phyloP scores from a whole-genome alignment of 2,113 vertebrate species.

The Pontoporia blainvillei region DNA sequence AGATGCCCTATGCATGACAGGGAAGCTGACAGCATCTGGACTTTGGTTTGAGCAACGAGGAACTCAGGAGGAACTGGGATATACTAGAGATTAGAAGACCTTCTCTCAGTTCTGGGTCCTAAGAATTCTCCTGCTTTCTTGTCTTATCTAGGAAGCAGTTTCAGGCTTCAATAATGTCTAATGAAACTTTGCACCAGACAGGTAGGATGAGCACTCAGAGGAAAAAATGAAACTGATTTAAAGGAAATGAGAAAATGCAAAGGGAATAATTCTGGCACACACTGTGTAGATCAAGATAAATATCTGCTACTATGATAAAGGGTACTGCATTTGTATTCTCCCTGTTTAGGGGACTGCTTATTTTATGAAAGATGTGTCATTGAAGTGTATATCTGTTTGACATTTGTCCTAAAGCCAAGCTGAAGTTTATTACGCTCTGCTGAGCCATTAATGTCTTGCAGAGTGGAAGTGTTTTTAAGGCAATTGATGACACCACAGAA shows the following conservation, averaged over 20 bases:
- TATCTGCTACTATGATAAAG: background rate
- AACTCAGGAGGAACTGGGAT: background rate
- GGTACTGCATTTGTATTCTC: background rate
- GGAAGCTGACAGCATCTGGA: background rate
- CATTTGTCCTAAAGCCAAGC: conserved; percentile 26
- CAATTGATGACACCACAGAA: background rate
- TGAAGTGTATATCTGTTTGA: background rate
- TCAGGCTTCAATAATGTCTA: background rate
- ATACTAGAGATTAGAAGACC: background rate
- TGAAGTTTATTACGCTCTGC: background rate
- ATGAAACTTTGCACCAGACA: background rate
- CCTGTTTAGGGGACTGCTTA: background rate
- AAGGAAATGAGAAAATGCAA: background rate
- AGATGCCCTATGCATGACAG: background rate
- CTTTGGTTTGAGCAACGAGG: background rate
- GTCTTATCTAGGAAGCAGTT: background rate
- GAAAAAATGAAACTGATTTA: conserved; percentile 15
- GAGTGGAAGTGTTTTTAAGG: background rate
- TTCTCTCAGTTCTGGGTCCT: background rate
- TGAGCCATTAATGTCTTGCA: conserved; percentile 20
- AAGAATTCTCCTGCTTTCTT: background rate
- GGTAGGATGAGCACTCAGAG: background rate
- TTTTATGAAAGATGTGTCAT: background rate
- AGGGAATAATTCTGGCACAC: background rate
- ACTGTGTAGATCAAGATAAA: background rate